phyloP scores from a whole-genome alignment of 2,888 invertebrate species.

The Steinernema carpocapsae region DNA sequence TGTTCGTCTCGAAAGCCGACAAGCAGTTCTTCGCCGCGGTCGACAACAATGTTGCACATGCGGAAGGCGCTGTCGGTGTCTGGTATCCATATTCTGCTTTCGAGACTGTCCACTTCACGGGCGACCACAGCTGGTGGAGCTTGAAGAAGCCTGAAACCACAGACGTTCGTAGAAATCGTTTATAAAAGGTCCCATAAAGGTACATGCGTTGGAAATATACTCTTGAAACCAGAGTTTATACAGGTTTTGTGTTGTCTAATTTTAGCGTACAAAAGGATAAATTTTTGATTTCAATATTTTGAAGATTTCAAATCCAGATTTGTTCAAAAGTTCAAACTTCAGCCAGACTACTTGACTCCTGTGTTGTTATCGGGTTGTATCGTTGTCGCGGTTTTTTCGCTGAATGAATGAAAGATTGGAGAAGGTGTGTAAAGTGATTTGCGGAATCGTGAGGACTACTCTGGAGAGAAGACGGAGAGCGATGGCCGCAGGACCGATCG shows the following conservation, averaged over 20 bases:
- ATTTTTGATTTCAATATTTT: not conserved
- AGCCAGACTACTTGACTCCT: too few relatives aligned
- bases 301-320: too few relatives aligned
- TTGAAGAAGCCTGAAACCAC: constrained; percentile 13
- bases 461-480: not conserved
- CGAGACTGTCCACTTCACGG: constrained; percentile 39
- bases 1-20: constrained; percentile 62
- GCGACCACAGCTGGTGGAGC: constrained; percentile 26
- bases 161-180: too few relatives aligned
- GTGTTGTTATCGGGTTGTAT: not conserved
- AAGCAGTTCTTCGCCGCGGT: constrained; percentile 48
- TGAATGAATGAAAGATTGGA: constrained; percentile 22
- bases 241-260: too few relatives aligned
- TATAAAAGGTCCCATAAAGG: too few relatives aligned
- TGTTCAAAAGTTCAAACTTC: too few relatives aligned
- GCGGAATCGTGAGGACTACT: not conserved
- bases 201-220: too few relatives aligned
- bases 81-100: constrained; percentile 57
- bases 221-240: too few relatives aligned
- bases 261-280: not conserved
- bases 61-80: constrained; percentile 53
- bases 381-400: constrained; percentile 16
- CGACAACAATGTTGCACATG: constrained; percentile 54
- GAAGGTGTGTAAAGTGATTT: constrained; percentile 14
- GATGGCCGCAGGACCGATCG: not conserved